A percentile compares a stretch with the other conserved stretches of the same genome.
Evolutionary conservation across 1,140 invertebrate genomes (phyloP).

Genomic region (Drosophila ercepeae): DNA sequence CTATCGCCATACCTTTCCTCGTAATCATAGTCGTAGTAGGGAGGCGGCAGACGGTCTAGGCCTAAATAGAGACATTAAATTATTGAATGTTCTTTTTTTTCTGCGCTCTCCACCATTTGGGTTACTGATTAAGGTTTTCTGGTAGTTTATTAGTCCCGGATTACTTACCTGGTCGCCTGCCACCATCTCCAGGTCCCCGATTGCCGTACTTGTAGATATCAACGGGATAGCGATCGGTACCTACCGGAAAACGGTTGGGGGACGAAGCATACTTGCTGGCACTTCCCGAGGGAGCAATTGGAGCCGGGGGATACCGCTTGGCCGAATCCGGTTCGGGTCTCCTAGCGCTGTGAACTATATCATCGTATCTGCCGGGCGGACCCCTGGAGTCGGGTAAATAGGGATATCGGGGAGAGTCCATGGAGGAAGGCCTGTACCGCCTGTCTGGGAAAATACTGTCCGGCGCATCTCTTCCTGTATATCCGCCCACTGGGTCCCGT

Average conservation of each 20-base stretch:
- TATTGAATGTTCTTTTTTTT: not conserved
- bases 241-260: slow-evolving; percentile 82
- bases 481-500: slow-evolving; percentile 68
- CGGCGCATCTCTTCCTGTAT: slow-evolving; percentile 76
- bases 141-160: slow-evolving; percentile 46
- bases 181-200: slow-evolving; percentile 58
- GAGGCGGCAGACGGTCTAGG: slow-evolving; percentile 74
- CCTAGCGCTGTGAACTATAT: slow-evolving; percentile 69
- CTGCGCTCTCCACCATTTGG: slow-evolving; percentile 2
- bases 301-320: slow-evolving; percentile 77
- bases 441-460: slow-evolving; percentile 80
- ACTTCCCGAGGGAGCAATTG: slow-evolving; percentile 67
- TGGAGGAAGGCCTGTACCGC: slow-evolving; percentile 73
- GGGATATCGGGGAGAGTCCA: slow-evolving; percentile 63
- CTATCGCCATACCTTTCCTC: slow-evolving; percentile 77
- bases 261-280: slow-evolving; percentile 77
- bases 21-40: slow-evolving; percentile 79
- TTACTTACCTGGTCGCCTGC: slow-evolving; percentile 75
- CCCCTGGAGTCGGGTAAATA: slow-evolving; percentile 56
- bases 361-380: slow-evolving; percentile 72
- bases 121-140: slow-evolving; percentile 5
- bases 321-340: slow-evolving; percentile 78
- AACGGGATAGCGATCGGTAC: slow-evolving; percentile 79
- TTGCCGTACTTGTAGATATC: slow-evolving; percentile 84
- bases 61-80: slow-evolving; percentile 35